Evolutionary conservation across 2,888 invertebrate species (phyloP), one percentile per base, ranked within the genome.

Genomic region (Vannuccia rotundouncinata): DNA sequence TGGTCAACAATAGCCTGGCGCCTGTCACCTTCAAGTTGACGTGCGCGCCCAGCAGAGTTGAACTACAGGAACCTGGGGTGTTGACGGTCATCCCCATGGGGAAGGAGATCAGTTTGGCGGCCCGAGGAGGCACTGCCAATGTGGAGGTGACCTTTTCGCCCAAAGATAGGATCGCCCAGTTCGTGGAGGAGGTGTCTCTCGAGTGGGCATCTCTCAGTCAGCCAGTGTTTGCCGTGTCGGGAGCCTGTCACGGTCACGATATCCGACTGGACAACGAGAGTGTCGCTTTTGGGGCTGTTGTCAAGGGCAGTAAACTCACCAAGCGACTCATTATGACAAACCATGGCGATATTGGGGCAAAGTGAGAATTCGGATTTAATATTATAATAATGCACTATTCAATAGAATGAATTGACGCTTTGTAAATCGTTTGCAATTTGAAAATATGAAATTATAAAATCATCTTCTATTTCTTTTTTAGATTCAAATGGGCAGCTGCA

Each of bases 261-360:
- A 89, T 90, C 83, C 84, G 84, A 5, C 85, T 91, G 28, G 90
- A 90, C 83, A 88, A 89, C 31, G 85, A 85, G n/a, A 85, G 87
- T 27, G 85, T 91, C 59, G 87, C 89, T 10, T 91, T 91, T 83
- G 90, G 90, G n/a, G 88, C 89, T 45, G 89, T 91, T 0, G 88
- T 90, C 2, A 86, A 89, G 82, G 89, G 89, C 25, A 90, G 89
- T 81, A 85, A 84, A 27, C 86, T 85, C 60, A 86, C 88, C 5
- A 84, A 88, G 31, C 89, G 88, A 83, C 84, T 91, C 29, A 84
- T 89, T 31, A 86, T 91, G 83, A 85, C 85, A 76, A 91, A 91
- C 85, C 88, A 86, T 2, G 91, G 91, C 0, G 91, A 91, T 83
- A 86, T 90, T 80, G 90, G 90, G 77, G 89, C 90, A 27, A 89